Conservation (phyloP, 1,140 invertebrate genomes). For the Zophobas morio region DNA sequence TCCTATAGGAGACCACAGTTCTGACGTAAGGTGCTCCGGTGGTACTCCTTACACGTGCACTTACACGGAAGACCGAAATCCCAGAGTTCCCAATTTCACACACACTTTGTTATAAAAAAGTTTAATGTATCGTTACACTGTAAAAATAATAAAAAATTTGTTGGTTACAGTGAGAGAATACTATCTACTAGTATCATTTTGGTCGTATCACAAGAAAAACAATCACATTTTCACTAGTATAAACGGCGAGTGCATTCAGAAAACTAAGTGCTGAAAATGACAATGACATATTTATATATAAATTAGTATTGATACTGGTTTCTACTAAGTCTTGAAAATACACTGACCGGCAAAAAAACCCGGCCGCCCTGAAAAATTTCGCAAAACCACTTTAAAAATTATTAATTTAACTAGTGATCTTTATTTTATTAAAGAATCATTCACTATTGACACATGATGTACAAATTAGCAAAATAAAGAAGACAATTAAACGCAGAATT, state of each 20-base stretch:
- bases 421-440: too few relatives aligned
- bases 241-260: not conserved
- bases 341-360: not conserved
- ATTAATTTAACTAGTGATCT: too few relatives aligned
- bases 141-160: slow-evolving; percentile 1
- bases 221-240: slow-evolving; percentile 21
- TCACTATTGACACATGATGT: too few relatives aligned
- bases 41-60: not conserved
- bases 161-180: too few relatives aligned
- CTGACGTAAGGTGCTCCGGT: not conserved
- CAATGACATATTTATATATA: not conserved
- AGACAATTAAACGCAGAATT: too few relatives aligned
- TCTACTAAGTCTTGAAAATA: slow-evolving; percentile 44
- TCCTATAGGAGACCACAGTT: not conserved
- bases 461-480: too few relatives aligned
- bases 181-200: too few relatives aligned
- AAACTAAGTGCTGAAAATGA: not conserved
- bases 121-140: slow-evolving; percentile 26
- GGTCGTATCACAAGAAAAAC: slow-evolving; percentile 5
- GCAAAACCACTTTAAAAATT: too few relatives aligned
- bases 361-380: too few relatives aligned
- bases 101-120: not conserved
- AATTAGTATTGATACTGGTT: not conserved
- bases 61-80: not conserved
- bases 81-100: not conserved